These are phyloP conservation scores for Prionailurus viverrinus DNA, from an alignment of 2,113 vertebrate species.

Conservation along the genomic window DNA sequence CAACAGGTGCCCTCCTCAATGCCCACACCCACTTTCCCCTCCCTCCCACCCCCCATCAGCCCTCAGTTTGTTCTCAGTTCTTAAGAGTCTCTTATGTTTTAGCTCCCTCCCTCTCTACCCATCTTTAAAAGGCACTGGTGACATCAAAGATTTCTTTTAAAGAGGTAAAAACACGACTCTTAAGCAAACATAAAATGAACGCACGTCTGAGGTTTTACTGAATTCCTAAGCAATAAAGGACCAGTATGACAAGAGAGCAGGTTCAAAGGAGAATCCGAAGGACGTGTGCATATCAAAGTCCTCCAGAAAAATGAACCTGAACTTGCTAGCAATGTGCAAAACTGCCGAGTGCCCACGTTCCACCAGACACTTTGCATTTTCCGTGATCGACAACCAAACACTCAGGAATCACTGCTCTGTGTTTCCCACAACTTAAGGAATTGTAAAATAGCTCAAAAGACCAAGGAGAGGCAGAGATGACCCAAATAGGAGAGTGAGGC, in stretches of 20 bases:
- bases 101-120: no score
- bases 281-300: fast-evolving
- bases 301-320: not conserved
- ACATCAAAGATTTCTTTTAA: not conserved
- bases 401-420: not conserved
- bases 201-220: not conserved
- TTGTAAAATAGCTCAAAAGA: not conserved
- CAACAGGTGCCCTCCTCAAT: no score
- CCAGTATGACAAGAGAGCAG: not conserved
- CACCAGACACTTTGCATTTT: not conserved
- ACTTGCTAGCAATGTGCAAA: not conserved
- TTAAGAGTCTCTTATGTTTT: no score
- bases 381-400: not conserved
- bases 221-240: not conserved
- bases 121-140: not conserved
- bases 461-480: not conserved
- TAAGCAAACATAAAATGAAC: not conserved
- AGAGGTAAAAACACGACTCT: not conserved
- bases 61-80: no score
- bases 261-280: not conserved
- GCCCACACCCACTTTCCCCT: no score
- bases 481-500: no score
- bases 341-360: not conserved
- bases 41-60: no score
- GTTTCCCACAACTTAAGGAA: not conserved